Evolutionary conservation across 2,888 invertebrate species (phyloP).

Genomic region (Ormia ochracea): DNA sequence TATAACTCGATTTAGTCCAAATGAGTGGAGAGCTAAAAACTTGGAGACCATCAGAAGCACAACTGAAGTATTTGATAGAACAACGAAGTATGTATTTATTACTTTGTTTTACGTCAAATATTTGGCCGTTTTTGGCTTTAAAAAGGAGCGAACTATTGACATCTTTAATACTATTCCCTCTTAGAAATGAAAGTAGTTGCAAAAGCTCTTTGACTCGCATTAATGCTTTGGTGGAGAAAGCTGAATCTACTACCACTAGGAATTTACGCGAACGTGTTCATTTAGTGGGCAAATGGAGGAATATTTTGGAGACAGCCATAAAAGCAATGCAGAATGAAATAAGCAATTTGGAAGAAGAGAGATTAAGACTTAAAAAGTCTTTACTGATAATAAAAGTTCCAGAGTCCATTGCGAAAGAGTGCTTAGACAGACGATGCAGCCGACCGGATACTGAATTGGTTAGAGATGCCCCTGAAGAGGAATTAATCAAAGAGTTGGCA

Average conservation of each 20-base stretch:
- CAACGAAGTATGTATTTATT: slow-evolving; percentile 77
- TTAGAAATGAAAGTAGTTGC: slow-evolving; percentile 80
- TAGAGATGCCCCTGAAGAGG: slow-evolving; percentile 86
- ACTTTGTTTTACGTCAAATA: neutral
- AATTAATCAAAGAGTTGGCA: slow-evolving; percentile 85
- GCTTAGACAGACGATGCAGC: slow-evolving; percentile 83
- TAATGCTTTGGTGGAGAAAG: slow-evolving; percentile 82
- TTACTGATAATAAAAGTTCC: slow-evolving; percentile 83
- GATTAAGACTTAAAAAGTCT: slow-evolving; percentile 83
- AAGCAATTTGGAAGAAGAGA: slow-evolving; percentile 82
- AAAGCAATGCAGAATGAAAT: slow-evolving; percentile 84
- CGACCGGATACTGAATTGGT: slow-evolving; percentile 85
- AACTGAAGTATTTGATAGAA: slow-evolving; percentile 78
- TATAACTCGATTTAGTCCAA: slow-evolving; percentile 83
- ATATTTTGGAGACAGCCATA: slow-evolving; percentile 84
- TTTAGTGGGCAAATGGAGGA: slow-evolving; percentile 86
- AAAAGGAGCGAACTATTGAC: no score
- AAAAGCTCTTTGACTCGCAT: slow-evolving; percentile 82
- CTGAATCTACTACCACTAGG: slow-evolving; percentile 83
- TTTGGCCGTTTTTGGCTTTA: no score
- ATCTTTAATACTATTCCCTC: no score
- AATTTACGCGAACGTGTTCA: slow-evolving; percentile 82
- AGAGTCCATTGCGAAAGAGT: slow-evolving; percentile 86
- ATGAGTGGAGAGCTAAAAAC: slow-evolving; percentile 84
- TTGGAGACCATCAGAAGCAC: slow-evolving; percentile 78